Percentiles rank a stretch among this genome's conserved stretches.
These are phyloP conservation scores for Halictus rubicundus DNA, from an alignment of 1,140 invertebrate species.

Conservation along the genomic window DNA sequence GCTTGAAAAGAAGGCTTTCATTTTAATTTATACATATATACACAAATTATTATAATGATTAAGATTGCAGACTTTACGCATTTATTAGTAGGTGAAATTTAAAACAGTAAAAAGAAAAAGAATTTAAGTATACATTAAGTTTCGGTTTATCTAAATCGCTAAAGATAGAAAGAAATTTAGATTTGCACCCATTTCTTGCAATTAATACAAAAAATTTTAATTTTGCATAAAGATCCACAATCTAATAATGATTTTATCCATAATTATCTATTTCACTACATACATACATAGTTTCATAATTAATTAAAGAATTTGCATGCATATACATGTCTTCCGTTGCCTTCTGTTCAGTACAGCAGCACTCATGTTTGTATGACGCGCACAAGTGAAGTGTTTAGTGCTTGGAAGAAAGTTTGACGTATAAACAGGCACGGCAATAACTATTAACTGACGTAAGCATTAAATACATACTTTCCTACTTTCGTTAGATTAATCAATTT, in stretches of 20 bases:
- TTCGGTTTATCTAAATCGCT: no score
- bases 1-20: background rate
- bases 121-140: no score
- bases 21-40: background rate
- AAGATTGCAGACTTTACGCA: no score
- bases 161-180: no score
- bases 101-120: no score
- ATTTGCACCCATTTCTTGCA: no score
- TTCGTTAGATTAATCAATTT: no score
- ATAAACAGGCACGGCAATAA: background rate
- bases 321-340: background rate
- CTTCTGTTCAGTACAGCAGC: background rate
- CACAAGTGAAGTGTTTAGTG: background rate
- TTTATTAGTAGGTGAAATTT: no score
- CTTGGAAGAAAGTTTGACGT: background rate
- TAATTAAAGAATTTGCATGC: background rate
- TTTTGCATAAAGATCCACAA: no score
- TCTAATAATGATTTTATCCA: background rate
- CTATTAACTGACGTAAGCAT: constrained; percentile 11
- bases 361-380: background rate
- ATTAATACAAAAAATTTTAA: no score
- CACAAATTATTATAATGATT: no score
- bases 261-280: background rate
- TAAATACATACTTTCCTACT: background rate
- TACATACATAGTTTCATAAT: background rate